Percentiles rank a stretch among this genome's conserved stretches.
Conservation (phyloP, 2,888 invertebrate species). For the Drosophila subsilvestris region DNA sequence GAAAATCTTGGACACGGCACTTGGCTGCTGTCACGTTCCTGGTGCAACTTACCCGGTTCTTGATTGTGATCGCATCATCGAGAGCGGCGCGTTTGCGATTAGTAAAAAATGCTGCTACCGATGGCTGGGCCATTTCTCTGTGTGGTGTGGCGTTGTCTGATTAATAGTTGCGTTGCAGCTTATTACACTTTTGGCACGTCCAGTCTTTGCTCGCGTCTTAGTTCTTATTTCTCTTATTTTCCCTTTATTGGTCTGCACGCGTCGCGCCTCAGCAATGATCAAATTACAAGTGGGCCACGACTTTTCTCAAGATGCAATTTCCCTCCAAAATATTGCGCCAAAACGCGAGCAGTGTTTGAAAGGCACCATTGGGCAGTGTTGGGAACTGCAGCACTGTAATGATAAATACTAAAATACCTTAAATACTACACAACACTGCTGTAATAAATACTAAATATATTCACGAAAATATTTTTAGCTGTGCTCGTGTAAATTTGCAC, state of each 20-base stretch:
- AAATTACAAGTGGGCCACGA: constrained; percentile 77
- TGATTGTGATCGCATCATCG: constrained; percentile 87
- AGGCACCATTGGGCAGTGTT: no score
- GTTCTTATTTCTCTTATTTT: constrained; percentile 27
- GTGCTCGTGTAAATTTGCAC: constrained; percentile 42
- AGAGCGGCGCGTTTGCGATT: constrained; percentile 90
- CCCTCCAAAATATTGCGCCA: constrained; percentile 82
- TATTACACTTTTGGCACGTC: constrained; percentile 63
- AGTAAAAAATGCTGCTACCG: constrained; percentile 90
- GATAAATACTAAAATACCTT: no score
- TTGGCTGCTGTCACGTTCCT: constrained; percentile 5
- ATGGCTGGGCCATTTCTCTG: constrained; percentile 89
- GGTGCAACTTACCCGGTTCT: constrained; percentile 85
- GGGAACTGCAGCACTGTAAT: no score
- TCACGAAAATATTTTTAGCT: constrained; percentile 27
- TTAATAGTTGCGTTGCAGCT: constrained; percentile 37
- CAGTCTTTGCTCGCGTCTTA: constrained; percentile 21
- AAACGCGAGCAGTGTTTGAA: constrained; percentile 45
- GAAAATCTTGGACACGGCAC: not conserved
- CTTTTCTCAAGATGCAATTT: constrained; percentile 65
- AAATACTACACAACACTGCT: no score
- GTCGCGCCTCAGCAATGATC: constrained; percentile 76
- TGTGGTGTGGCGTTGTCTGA: not conserved
- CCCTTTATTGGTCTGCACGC: constrained; percentile 50
- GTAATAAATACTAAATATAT: no score